A percentile compares a stretch with the other conserved stretches of the same genome.
Evolutionary conservation across 2,888 invertebrate species (phyloP).

Genomic region (Nymphalis polychloros): DNA sequence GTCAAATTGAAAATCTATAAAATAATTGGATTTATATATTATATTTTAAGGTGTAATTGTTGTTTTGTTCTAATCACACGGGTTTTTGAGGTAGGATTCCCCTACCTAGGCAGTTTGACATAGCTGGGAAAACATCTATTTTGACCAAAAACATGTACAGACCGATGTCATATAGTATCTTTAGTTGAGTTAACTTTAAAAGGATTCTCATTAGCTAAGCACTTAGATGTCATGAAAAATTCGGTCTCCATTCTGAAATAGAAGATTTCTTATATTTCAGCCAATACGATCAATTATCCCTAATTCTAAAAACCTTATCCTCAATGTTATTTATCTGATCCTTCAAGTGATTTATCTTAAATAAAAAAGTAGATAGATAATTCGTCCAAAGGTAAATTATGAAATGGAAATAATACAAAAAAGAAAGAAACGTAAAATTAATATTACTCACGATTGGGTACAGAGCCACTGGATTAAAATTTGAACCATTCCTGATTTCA

Average conservation of each 20-base stretch:
- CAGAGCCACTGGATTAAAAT: slow-evolving; percentile 36
- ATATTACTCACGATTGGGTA: slow-evolving; percentile 29
- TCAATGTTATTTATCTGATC: neutral
- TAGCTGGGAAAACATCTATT: too few relatives aligned
- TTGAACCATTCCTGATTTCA: slow-evolving; percentile 36
- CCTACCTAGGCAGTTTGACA: too few relatives aligned
- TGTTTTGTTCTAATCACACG: too few relatives aligned
- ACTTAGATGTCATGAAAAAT: neutral
- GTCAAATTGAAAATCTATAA: too few relatives aligned
- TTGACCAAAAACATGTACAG: too few relatives aligned
- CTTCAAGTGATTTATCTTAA: slow-evolving; percentile 9
- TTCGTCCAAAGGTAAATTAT: slow-evolving; percentile 7
- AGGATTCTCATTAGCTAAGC: neutral
- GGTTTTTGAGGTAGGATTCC: too few relatives aligned
- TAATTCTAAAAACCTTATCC: neutral
- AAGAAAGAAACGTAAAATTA: slow-evolving; percentile 27
- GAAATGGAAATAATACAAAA: slow-evolving; percentile 21
- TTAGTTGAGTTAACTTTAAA: slow-evolving; percentile 1
- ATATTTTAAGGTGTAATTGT: too few relatives aligned
- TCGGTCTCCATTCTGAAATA: neutral
- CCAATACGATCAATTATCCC: neutral
- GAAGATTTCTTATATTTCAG: neutral
- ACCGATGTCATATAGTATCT: neutral
- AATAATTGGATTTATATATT: too few relatives aligned
- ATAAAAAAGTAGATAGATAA: slow-evolving; percentile 1